Evolutionary conservation across 2,888 invertebrate species (phyloP), one percentile per base, ranked within the genome.

Genomic region (Ichneumoninae sp.): DNA sequence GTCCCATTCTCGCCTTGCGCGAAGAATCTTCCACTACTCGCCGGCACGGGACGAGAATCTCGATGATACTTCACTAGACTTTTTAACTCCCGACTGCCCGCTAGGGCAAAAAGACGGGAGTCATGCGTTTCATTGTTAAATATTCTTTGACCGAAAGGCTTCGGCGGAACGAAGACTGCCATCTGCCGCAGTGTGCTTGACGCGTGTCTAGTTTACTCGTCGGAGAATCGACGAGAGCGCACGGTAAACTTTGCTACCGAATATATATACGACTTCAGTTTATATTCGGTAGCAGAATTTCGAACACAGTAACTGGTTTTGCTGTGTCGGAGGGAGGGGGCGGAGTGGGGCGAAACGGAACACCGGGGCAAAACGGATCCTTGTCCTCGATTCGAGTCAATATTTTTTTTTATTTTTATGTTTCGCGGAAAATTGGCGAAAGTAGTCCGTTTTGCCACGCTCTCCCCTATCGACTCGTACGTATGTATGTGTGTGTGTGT

Each of bases 251-350:
- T 54, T 54, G 7, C 54, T 22, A 22, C 54, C 54, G 22, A 22
- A 10, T 10, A 10, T 40, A 40, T 13, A 3, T 10, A 26, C 54
- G 54, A 22, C 40, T 40, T 40, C 40, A 10, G 10, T 40, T 7
- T 54, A 54, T 10, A 19, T 22, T 54, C 10, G 40, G 40, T 4
- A 47, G 26, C 22, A 57, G 13, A 5, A 57, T 26, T 57, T 57
- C 26, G 57, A 57, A 57, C 10, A 10, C 13, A 57, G 22, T 57
- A 26, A 57, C 57, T 57, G 57, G 57, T 57, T 57, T 26, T 57
- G 44, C 44, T 16, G 44, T 16, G 4, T 4, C 13, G 44, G 44
- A 4, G 13, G 3, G 13, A 0, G 5, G 13, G 13, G 13, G 13
- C 3, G 13, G 44, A 44, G 44, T 8, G 40, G 40, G 33, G 33